A percentile compares a stretch with the other conserved stretches of the same genome.
phyloP scores from a whole-genome alignment of 1,140 invertebrate genomes.

The Drosophila mayri region DNA sequence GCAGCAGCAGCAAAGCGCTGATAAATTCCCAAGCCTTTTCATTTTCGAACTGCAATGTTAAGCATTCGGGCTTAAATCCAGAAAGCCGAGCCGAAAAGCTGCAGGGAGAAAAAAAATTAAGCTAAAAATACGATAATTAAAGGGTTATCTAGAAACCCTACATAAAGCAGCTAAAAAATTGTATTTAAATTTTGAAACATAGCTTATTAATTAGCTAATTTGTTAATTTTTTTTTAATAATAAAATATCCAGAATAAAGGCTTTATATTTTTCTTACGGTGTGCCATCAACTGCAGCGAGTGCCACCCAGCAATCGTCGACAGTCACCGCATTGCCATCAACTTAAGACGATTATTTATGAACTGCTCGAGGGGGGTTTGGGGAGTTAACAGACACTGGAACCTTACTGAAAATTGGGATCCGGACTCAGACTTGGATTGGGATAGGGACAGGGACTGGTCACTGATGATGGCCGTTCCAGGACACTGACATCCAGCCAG shows the following conservation, averaged over 20 bases:
- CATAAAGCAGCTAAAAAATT: too few relatives aligned
- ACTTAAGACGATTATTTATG: slow-evolving; percentile 85
- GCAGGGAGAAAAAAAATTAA: slow-evolving; percentile 25
- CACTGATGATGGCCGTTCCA: slow-evolving; percentile 66
- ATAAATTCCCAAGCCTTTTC: slow-evolving; percentile 43
- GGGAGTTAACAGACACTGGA: neutral
- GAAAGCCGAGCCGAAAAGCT: slow-evolving; percentile 58
- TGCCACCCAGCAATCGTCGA: slow-evolving; percentile 57
- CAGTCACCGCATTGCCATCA: slow-evolving; percentile 72
- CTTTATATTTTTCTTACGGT: slow-evolving; percentile 20
- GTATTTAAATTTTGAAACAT: too few relatives aligned
- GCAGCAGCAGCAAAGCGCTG: slow-evolving; percentile 3
- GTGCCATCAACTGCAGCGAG: slow-evolving; percentile 47
- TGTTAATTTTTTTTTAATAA: neutral
- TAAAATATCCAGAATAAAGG: neutral
- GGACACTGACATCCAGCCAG: slow-evolving; percentile 70
- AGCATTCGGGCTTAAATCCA: slow-evolving; percentile 31
- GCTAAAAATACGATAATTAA: neutral
- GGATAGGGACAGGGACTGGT: neutral
- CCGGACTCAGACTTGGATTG: slow-evolving; percentile 1
- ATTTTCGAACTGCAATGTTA: slow-evolving; percentile 56
- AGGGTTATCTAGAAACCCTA: neutral
- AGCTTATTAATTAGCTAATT: neutral
- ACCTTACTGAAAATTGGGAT: slow-evolving; percentile 14
- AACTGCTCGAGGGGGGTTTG: slow-evolving; percentile 59